Percentiles rank a stretch among this genome's conserved stretches.
Conservation (phyloP, 2,888 invertebrate genomes). For the Nomada fabriciana region DNA sequence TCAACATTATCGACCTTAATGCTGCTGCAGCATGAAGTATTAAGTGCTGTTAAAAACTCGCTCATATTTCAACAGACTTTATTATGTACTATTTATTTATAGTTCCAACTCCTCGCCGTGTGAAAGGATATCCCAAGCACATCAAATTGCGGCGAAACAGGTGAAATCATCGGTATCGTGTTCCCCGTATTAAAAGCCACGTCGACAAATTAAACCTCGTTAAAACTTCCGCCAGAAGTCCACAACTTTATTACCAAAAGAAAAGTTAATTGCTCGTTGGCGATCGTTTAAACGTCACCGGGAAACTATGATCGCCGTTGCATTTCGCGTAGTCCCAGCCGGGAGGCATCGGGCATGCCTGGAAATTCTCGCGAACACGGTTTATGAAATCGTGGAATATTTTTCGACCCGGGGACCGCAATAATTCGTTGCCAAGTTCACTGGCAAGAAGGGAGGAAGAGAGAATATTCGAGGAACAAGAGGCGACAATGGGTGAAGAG, state of each 20-base stretch:
- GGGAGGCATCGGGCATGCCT: background rate
- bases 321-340: background rate
- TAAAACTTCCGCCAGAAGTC: background rate
- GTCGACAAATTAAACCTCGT: background rate
- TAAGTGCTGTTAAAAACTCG: too few relatives aligned
- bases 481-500: conserved; percentile 34
- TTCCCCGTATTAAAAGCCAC: background rate
- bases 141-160: too few relatives aligned
- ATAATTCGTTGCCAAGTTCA: conserved; percentile 59
- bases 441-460: conserved; percentile 28
- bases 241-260: background rate
- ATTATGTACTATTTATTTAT: too few relatives aligned
- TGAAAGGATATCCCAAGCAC: too few relatives aligned
- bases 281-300: conserved; percentile 6
- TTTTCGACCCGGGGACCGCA: conserved; percentile 36
- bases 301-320: background rate
- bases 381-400: conserved; percentile 36
- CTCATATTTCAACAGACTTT: too few relatives aligned
- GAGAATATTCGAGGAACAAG: conserved; percentile 7
- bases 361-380: conserved; percentile 17
- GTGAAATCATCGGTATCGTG: too few relatives aligned
- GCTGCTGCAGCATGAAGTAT: too few relatives aligned
- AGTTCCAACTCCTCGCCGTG: too few relatives aligned
- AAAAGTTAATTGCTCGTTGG: conserved; percentile 2
- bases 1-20: too few relatives aligned